These are phyloP conservation scores for Habroteleia sp. DNA, from an alignment of 2,888 invertebrate species.

Conservation along the genomic window DNA sequence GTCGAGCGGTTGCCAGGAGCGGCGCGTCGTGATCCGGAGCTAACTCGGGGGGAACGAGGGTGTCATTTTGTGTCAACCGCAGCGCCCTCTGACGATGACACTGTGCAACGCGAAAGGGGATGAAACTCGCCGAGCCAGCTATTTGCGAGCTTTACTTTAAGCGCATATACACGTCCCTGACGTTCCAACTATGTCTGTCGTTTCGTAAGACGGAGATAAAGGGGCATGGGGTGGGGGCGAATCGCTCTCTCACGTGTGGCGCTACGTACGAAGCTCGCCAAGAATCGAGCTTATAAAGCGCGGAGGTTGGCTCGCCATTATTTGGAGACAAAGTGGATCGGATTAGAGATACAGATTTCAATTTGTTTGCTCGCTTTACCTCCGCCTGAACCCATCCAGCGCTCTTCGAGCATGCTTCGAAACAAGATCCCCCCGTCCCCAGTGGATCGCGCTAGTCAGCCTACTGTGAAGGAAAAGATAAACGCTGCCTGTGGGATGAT, in stretches of 20 bases:
- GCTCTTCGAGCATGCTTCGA: conserved; percentile 37
- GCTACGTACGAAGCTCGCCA: conserved; percentile 37
- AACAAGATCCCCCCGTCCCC: conserved; percentile 45
- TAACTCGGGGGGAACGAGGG: conserved; percentile 66
- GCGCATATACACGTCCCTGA: conserved; percentile 53
- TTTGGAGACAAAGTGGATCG: conserved; percentile 75
- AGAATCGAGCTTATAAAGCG: conserved; percentile 69
- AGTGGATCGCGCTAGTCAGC: conserved; percentile 31
- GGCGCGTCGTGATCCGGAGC: conserved; percentile 49
- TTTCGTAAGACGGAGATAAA: conserved; percentile 40
- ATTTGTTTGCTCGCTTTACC: conserved; percentile 69
- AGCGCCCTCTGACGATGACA: conserved; percentile 81
- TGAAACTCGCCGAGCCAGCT: conserved; percentile 73
- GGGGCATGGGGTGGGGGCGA: conserved; percentile 2
- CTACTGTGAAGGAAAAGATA: conserved; percentile 37
- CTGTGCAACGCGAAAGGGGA: conserved; percentile 79
- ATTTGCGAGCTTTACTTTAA: conserved; percentile 71
- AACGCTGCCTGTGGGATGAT: conserved; percentile 26
- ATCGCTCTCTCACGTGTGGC: conserved; percentile 35
- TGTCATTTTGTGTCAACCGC: conserved; percentile 80
- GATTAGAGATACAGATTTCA: conserved; percentile 75
- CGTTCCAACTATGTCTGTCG: conserved; percentile 27
- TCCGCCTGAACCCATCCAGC: conserved; percentile 21
- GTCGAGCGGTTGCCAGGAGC: conserved; percentile 54
- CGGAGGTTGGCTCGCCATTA: conserved; percentile 72